Base-by-base conservation (phyloP, 2,113 vertebrate species). In the Opisthocomus hoazin region DNA sequence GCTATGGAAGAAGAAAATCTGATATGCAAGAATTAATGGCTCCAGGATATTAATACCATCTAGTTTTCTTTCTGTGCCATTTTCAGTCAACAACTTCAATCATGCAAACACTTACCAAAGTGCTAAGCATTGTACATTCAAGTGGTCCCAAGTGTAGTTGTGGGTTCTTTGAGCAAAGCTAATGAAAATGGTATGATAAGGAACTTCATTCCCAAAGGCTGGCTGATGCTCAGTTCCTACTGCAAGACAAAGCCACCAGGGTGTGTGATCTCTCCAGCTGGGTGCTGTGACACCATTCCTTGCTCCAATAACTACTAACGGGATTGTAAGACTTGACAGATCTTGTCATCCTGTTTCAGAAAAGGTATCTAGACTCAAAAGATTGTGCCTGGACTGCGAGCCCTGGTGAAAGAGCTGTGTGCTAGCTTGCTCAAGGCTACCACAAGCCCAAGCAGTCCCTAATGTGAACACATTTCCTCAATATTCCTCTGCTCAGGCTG, bases 181-280 rank as follows among this genome's bases (percentile, higher is more conserved):
- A 53, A 84, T 51, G 58, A 82, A 81, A 76, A 61, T 3, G 26
- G 45, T 41, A 18, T 3, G 8, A 9, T 11, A 51, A 81, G 37
- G 15, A 32, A n/a, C 39, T 89, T 63, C 18, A 41, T 45, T 60
- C 73, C 69, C n/a, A 51, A 51, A 71, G 39, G 27, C 43, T 58
- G n/a, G n/a, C 5, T 54, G 11, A 69, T 88, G 20, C 23, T 46
- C 66, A 39, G 21, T 26, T 74, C 29, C 26, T 39, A 11, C 1
- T 45, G 43, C 50, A 74, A 74, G 85, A 39, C 0, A 0, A 70
- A 29, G 36, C 20, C 50, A 89, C 11, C 0, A 0, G 15, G 51
- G 24, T 88, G 29, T 1, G 1, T 9, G 30, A 79, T 63, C 29
- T 37, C 16, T 70, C 32, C 37, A 45, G 32, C 18, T 2, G 0